A percentile compares a stretch with the other conserved stretches of the same genome.
Conservation (phyloP, 37 sponge, comb jelly and placozoan genomes). For the Chondrilla cf. caribensis region DNA sequence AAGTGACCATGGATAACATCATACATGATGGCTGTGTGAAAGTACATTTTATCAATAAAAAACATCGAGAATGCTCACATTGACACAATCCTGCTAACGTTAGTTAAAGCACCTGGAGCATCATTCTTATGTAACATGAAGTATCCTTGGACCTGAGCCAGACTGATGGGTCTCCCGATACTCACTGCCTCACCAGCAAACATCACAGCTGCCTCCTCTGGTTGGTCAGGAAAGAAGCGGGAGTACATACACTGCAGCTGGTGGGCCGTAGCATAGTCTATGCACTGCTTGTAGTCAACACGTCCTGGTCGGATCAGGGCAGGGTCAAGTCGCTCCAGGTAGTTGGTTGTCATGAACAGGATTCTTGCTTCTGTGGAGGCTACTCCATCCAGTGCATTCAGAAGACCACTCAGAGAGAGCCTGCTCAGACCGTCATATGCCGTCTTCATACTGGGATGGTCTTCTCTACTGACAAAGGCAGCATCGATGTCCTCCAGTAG, state of each 20-base stretch:
- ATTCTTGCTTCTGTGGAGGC: slow-evolving; percentile 80
- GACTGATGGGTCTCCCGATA: slow-evolving; percentile 32
- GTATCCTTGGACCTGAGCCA: slow-evolving; percentile 83
- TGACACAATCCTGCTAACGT: slow-evolving; percentile 11
- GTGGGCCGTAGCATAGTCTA: slow-evolving; percentile 59
- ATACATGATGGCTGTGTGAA: too few relatives aligned
- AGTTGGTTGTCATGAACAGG: slow-evolving; percentile 93
- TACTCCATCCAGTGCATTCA: slow-evolving; percentile 92
- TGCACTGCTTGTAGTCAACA: slow-evolving; percentile 71
- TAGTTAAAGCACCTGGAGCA: slow-evolving; percentile 34
- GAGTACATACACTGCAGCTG: slow-evolving; percentile 68
- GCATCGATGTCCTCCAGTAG: slow-evolving; percentile 90
- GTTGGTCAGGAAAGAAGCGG: slow-evolving; percentile 76
- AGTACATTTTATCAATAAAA: too few relatives aligned
- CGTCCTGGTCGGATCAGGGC: slow-evolving; percentile 89
- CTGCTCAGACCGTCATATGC: slow-evolving; percentile 74
- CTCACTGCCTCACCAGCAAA: slow-evolving; percentile 50
- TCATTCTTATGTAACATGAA: slow-evolving; percentile 81
- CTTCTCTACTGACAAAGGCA: slow-evolving; percentile 83
- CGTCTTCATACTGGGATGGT: slow-evolving; percentile 46
- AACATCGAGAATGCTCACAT: too few relatives aligned
- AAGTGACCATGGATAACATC: too few relatives aligned
- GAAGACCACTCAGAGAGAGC: slow-evolving; percentile 82
- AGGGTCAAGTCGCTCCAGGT: slow-evolving; percentile 78
- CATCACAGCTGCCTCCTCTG: slow-evolving; percentile 24